Percentiles rank a stretch among this genome's conserved stretches.
Conservation (phyloP, 2,888 invertebrate species). For the Hirtodrosophila confusa region DNA sequence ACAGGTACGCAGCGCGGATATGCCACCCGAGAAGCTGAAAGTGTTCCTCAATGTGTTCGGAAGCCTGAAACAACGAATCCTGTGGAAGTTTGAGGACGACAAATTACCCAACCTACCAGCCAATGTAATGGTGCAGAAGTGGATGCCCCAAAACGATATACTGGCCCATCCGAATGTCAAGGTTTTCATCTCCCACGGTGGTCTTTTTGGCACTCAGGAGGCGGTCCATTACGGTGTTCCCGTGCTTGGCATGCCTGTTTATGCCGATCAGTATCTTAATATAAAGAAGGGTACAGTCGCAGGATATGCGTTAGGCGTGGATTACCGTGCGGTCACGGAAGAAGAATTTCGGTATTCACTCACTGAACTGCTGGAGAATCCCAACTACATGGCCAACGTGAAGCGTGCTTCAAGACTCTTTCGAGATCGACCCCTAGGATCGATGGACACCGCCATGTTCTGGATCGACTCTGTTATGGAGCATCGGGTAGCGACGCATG, state of each 20-base stretch:
- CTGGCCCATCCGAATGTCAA: slow-evolving; percentile 83
- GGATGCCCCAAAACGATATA: slow-evolving; percentile 85
- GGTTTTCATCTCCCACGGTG: slow-evolving; percentile 84
- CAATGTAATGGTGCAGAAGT: slow-evolving; percentile 84
- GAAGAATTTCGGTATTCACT: slow-evolving; percentile 66
- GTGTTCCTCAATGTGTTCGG: slow-evolving; percentile 82
- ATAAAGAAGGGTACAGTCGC: slow-evolving; percentile 66
- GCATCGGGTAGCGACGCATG: slow-evolving; percentile 82
- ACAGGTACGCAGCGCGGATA: slow-evolving; percentile 81
- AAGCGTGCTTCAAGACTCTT: slow-evolving; percentile 74
- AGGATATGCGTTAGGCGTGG: slow-evolving; percentile 75
- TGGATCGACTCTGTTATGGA: slow-evolving; percentile 83
- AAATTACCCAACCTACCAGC: slow-evolving; percentile 76
- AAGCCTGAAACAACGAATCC: slow-evolving; percentile 82
- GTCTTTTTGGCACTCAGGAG: slow-evolving; percentile 82
- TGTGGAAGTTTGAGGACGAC: slow-evolving; percentile 85
- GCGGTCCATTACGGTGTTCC: slow-evolving; percentile 82
- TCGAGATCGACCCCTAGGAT: slow-evolving; percentile 76
- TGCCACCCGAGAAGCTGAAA: slow-evolving; percentile 80
- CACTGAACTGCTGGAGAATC: slow-evolving; percentile 80
- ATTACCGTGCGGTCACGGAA: slow-evolving; percentile 69
- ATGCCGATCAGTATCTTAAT: slow-evolving; percentile 82
- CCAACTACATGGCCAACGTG: slow-evolving; percentile 78
- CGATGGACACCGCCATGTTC: slow-evolving; percentile 82
- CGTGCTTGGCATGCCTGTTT: slow-evolving; percentile 83